Evolutionary conservation across 1,140 invertebrate species (phyloP).

Genomic region (Ephestia elutella): DNA sequence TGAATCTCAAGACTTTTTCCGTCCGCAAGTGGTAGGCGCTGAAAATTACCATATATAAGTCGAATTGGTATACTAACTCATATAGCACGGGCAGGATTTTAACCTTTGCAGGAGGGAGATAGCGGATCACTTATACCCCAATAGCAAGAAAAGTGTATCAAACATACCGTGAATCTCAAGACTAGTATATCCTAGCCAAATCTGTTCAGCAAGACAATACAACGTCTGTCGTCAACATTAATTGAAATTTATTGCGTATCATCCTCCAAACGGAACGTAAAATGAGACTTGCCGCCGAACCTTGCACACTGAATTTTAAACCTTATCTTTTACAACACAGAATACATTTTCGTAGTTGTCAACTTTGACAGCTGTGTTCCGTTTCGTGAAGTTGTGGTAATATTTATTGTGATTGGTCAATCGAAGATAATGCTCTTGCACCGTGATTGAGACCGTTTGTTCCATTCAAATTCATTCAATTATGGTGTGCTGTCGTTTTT

Average conservation of each 20-base stretch:
- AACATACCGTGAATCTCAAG: not conserved
- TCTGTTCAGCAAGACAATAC: constrained; percentile 58
- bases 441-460: constrained; percentile 40
- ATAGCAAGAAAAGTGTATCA: no score
- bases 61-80: no score
- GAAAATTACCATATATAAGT: no score
- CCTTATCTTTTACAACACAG: constrained; percentile 24
- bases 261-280: constrained; percentile 37
- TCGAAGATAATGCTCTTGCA: constrained; percentile 64
- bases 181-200: constrained; percentile 34
- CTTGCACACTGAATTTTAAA: constrained; percentile 23
- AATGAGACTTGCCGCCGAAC: constrained; percentile 36
- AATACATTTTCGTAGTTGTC: constrained; percentile 21
- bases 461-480: constrained; percentile 5
- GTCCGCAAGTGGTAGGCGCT: no score
- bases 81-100: no score
- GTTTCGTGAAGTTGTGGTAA: constrained; percentile 35
- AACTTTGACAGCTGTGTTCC: constrained; percentile 27
- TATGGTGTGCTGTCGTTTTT: constrained; percentile 1
- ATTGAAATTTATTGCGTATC: constrained; percentile 71
- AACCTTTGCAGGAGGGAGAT: no score
- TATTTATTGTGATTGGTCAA: constrained; percentile 60
- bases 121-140: no score
- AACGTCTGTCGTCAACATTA: constrained; percentile 53
- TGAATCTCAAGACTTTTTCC: not conserved